Evolutionary conservation across 2,888 invertebrate genomes (phyloP).

Genomic region (Epirrhoe tristata): DNA sequence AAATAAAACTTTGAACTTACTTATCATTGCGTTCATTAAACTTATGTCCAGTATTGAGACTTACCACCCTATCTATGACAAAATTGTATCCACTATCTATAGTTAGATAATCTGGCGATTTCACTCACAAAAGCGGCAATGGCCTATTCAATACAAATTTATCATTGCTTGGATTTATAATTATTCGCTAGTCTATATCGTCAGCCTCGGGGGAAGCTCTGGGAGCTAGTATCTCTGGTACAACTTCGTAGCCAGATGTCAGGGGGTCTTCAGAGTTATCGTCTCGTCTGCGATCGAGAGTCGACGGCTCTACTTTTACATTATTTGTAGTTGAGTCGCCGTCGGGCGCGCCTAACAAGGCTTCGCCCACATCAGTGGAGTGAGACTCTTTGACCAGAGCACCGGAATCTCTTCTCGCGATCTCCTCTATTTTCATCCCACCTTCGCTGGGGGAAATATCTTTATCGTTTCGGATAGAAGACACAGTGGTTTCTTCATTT

Average conservation of each 20-base stretch:
- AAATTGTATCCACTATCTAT: slow-evolving; percentile 49
- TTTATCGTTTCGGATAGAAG: slow-evolving; percentile 52
- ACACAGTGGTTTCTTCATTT: slow-evolving; percentile 48
- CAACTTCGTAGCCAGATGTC: slow-evolving; percentile 7
- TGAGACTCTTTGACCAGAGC: slow-evolving; percentile 49
- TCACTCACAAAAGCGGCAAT: slow-evolving; percentile 63
- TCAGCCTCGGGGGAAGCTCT: slow-evolving; percentile 71
- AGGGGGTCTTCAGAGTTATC: slow-evolving; percentile 29
- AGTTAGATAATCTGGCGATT: slow-evolving; percentile 39
- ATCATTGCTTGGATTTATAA: slow-evolving; percentile 42
- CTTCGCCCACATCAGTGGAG: slow-evolving; percentile 48
- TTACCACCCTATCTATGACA: slow-evolving; percentile 43
- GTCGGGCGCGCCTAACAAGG: slow-evolving; percentile 44
- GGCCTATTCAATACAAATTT: slow-evolving; percentile 35
- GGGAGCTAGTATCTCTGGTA: slow-evolving; percentile 47
- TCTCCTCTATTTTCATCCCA: slow-evolving; percentile 71
- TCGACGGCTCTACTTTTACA: slow-evolving; percentile 51
- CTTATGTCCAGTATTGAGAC: slow-evolving; percentile 52
- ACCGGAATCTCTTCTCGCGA: slow-evolving; percentile 62
- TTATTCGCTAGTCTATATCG: slow-evolving; percentile 69
- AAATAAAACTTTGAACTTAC: slow-evolving; percentile 51
- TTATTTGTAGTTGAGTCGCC: slow-evolving; percentile 43
- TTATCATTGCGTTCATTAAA: slow-evolving; percentile 50
- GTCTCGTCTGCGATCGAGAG: slow-evolving; percentile 74
- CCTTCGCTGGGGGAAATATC: slow-evolving; percentile 51